These are phyloP conservation scores for Atta texana DNA, from an alignment of 1,140 invertebrate species.

Conservation along the genomic window DNA sequence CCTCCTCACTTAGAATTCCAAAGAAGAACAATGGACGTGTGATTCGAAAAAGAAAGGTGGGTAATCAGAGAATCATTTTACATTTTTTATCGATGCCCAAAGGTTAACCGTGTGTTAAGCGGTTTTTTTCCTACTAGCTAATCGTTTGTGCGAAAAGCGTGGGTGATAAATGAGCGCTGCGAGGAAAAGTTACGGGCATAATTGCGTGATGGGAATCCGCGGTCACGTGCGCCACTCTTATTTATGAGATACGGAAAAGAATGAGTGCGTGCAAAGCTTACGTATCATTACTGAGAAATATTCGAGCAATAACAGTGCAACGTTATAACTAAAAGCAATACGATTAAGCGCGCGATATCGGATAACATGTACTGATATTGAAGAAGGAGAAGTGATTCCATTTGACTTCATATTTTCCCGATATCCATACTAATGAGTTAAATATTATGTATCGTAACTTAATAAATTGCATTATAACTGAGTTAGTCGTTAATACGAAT, in stretches of 20 bases:
- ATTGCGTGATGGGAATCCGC: constrained; percentile 35
- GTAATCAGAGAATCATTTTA: background rate
- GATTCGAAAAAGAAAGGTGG: background rate
- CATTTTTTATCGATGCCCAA: constrained; percentile 4
- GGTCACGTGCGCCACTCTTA: constrained; percentile 35
- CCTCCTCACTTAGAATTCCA: background rate
- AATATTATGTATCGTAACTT: background rate
- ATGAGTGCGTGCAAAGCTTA: constrained; percentile 9
- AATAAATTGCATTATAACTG: constrained; percentile 2
- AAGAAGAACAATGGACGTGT: background rate
- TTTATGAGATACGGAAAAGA: constrained; percentile 49
- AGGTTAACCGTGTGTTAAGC: constrained; percentile 48
- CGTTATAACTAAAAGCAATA: constrained; percentile 11
- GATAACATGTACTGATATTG: background rate
- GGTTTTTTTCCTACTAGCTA: background rate
- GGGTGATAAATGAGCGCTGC: constrained; percentile 22
- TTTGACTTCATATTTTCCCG: background rate
- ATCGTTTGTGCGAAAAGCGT: constrained; percentile 46
- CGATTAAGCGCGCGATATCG: background rate
- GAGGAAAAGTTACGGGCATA: constrained; percentile 32
- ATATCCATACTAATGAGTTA: background rate
- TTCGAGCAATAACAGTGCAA: background rate
- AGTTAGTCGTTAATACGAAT: background rate
- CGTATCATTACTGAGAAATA: constrained; percentile 8
- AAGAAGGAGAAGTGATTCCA: background rate